These are phyloP conservation scores for Erebia ligea DNA, from an alignment of 2,888 invertebrate species.

Conservation along the genomic window DNA sequence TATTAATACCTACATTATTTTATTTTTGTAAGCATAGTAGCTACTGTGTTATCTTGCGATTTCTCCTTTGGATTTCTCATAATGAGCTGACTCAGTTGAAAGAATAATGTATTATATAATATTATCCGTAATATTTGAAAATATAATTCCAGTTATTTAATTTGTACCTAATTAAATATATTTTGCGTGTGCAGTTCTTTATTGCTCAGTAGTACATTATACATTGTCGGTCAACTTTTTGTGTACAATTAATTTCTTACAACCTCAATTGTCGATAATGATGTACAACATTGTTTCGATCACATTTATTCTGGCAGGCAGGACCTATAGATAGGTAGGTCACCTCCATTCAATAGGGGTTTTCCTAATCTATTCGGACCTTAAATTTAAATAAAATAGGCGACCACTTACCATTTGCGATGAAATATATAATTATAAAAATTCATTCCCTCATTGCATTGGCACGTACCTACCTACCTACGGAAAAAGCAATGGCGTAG, in stretches of 20 bases:
- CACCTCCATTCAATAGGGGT: no score
- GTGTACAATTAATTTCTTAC: not conserved
- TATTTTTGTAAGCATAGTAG: conserved; percentile 12
- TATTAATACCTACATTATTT: not conserved
- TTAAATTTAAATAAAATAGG: not conserved
- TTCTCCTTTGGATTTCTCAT: not conserved
- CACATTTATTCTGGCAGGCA: not conserved
- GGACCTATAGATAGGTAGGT: no score
- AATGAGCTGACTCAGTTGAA: conserved; percentile 22
- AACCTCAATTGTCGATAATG: not conserved
- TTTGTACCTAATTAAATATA: conserved; percentile 23
- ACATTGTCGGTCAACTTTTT: not conserved
- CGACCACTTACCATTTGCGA: not conserved
- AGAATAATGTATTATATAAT: conserved; percentile 7
- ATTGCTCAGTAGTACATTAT: conserved; percentile 22
- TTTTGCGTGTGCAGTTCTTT: conserved; percentile 14
- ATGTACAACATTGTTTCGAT: not conserved
- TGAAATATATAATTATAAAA: not conserved
- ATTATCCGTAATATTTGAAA: conserved; percentile 8
- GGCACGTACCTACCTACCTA: no score
- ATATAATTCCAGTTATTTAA: conserved; percentile 30
- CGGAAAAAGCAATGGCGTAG: no score
- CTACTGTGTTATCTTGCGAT: not conserved
- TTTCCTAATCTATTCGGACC: no score
- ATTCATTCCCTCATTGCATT: not conserved